These are phyloP conservation scores for Capricornis sumatraensis DNA, from an alignment of 2,113 vertebrate genomes.

Conservation along the genomic window DNA sequence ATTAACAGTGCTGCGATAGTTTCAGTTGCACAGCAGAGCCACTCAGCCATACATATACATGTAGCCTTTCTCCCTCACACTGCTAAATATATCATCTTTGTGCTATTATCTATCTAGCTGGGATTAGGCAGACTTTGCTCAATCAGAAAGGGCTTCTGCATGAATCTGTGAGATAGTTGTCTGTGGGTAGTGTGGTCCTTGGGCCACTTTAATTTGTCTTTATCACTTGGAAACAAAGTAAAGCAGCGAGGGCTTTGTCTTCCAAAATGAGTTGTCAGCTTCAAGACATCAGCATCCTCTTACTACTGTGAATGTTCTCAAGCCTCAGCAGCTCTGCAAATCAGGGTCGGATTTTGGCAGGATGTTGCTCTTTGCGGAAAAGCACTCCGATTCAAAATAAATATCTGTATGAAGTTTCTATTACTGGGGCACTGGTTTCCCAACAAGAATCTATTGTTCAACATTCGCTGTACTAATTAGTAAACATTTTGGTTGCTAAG, in stretches of 20 bases:
- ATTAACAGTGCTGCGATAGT: neutral
- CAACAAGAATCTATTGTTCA: neutral
- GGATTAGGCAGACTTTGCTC: neutral
- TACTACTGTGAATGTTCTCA: neutral
- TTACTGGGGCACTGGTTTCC: neutral
- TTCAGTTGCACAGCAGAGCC: neutral
- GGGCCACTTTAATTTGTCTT: neutral
- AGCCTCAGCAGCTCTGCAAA: neutral
- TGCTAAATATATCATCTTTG: neutral
- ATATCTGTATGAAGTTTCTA: neutral
- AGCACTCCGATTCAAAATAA: neutral
- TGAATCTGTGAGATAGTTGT: neutral
- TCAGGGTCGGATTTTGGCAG: neutral
- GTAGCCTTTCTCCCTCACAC: neutral
- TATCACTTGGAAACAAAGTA: neutral
- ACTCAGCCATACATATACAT: neutral
- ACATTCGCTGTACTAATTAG: neutral
- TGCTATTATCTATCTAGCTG: neutral
- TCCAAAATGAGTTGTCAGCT: neutral
- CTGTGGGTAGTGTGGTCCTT: neutral
- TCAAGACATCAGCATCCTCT: neutral
- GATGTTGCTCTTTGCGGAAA: neutral
- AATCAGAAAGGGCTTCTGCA: neutral
- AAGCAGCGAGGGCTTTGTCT: neutral
- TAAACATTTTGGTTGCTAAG: neutral